A percentile compares a stretch with the other conserved stretches of the same genome.
Conservation (phyloP, 64 coral and sea anemone species). For the Dendronephthya gigantea region DNA sequence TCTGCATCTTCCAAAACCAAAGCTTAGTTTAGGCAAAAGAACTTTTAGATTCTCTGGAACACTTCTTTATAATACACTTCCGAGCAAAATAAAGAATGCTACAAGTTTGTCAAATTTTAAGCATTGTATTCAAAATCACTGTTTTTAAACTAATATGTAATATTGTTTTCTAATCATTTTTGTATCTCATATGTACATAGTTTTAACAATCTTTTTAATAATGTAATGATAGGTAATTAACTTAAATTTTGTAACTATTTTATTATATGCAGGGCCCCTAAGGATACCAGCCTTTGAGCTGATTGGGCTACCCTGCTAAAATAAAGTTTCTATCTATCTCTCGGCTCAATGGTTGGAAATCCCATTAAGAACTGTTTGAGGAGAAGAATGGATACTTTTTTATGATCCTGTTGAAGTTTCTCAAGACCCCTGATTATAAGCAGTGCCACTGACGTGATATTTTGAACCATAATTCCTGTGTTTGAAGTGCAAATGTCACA, state of each 20-base stretch:
- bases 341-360: not conserved
- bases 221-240: constrained; percentile 14
- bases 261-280: constrained; percentile 27
- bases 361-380: not conserved
- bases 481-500: constrained; percentile 9
- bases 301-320: constrained; percentile 33
- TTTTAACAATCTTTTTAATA: too few relatives aligned
- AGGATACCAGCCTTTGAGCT: constrained; percentile 26
- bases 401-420: not conserved
- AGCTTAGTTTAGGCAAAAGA: constrained; percentile 25
- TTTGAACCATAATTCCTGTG: not conserved
- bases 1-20: constrained; percentile 19
- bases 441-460: not conserved
- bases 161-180: not conserved
- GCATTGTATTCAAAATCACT: not conserved
- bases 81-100: constrained; percentile 7
- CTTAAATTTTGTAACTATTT: not conserved
- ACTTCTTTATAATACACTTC: constrained; percentile 20
- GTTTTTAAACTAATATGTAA: constrained; percentile 3
- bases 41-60: constrained; percentile 27
- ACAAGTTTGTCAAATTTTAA: constrained; percentile 17
- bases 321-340: constrained; percentile 1
- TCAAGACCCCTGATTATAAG: not conserved
- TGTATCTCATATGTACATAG: too few relatives aligned
- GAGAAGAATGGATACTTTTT: not conserved